These are phyloP conservation scores for Meghimatium bilineatum DNA, from an alignment of 2,888 invertebrate genomes.

Conservation along the genomic window DNA sequence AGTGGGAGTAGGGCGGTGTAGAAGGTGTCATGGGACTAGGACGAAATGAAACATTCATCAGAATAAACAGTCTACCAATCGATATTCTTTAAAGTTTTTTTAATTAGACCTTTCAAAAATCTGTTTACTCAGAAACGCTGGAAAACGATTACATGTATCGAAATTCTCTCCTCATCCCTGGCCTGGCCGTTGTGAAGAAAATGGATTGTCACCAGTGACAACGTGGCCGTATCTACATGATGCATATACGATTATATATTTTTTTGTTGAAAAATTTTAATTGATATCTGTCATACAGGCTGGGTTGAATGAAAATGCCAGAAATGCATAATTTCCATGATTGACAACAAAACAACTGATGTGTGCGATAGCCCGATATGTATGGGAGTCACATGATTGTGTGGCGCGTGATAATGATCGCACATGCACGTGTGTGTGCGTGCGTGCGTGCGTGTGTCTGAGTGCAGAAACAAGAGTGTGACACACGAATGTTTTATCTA, in stretches of 20 bases:
- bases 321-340: constrained; percentile 24
- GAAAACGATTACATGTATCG: constrained; percentile 22
- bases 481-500: background rate
- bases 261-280: background rate
- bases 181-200: background rate
- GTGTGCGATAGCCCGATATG: background rate
- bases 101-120: constrained; percentile 1
- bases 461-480: background rate
- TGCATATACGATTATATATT: background rate
- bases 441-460: background rate
- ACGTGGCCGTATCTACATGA: background rate
- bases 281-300: constrained; percentile 19
- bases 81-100: constrained; percentile 22
- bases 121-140: constrained; percentile 14
- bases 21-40: constrained; percentile 7
- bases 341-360: background rate
- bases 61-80: constrained; percentile 1
- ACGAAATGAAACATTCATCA: background rate
- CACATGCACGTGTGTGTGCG: background rate
- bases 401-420: background rate
- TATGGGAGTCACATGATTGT: background rate
- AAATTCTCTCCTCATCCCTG: background rate
- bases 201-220: constrained; percentile 2
- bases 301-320: constrained; percentile 13
- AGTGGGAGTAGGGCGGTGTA: background rate